Evolutionary conservation across 2,888 invertebrate species (phyloP).

Genomic region (Ecdyonurus torrentis): DNA sequence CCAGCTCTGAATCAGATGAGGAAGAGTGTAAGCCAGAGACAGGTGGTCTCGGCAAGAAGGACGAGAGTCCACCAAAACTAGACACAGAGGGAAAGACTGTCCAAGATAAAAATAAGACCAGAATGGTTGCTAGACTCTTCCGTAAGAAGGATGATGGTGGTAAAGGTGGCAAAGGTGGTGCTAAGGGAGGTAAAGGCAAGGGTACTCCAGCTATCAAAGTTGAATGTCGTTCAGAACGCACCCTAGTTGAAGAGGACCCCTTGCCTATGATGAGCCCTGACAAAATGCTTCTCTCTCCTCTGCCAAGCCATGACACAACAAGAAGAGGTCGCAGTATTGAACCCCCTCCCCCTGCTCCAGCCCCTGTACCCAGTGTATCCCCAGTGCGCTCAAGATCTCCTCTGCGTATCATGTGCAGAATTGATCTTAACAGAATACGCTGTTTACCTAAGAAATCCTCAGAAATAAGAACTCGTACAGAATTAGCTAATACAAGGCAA

Average conservation of each 20-base stretch:
- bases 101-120: slow-evolving; percentile 53
- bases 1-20: slow-evolving; percentile 33
- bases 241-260: slow-evolving; percentile 17
- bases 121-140: slow-evolving; percentile 46
- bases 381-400: neutral
- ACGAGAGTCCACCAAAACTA: slow-evolving; percentile 27
- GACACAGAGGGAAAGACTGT: slow-evolving; percentile 34
- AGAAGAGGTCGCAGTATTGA: neutral
- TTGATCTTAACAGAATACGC: slow-evolving; percentile 28
- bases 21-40: slow-evolving; percentile 28
- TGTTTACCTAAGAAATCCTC: slow-evolving; percentile 21
- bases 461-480: slow-evolving; percentile 32
- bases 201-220: slow-evolving; percentile 51
- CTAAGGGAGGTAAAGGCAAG: slow-evolving; percentile 46
- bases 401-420: slow-evolving; percentile 25
- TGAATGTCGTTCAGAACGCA: slow-evolving; percentile 36
- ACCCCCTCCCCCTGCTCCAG: slow-evolving; percentile 25
- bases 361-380: slow-evolving; percentile 21
- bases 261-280: slow-evolving; percentile 19
- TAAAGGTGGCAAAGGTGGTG: slow-evolving; percentile 38
- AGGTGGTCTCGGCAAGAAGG: slow-evolving; percentile 16
- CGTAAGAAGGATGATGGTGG: slow-evolving; percentile 25
- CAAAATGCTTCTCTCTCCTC: slow-evolving; percentile 17
- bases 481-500: slow-evolving; percentile 32
- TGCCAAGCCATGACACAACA: slow-evolving; percentile 20